Conservation (phyloP, 2,888 invertebrate genomes). For the Brassicogethes aeneus region DNA sequence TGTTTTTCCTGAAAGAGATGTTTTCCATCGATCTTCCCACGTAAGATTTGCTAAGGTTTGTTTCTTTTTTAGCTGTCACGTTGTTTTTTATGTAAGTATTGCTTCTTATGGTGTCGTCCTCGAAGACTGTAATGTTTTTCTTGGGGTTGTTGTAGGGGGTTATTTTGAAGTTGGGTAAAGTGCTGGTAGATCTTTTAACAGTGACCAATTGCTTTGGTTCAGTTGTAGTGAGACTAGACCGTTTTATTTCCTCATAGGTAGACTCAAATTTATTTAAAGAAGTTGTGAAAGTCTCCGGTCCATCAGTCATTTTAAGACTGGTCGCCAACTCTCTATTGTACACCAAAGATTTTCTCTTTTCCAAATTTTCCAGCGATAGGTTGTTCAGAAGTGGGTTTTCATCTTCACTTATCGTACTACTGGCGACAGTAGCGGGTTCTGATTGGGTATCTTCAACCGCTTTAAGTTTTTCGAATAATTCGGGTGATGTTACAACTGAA, state of each 20-base stretch:
- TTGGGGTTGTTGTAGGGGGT: slow-evolving; percentile 39
- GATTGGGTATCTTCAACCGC: slow-evolving; percentile 28
- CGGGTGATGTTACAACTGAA: slow-evolving; percentile 38
- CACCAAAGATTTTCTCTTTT: slow-evolving; percentile 37
- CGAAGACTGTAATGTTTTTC: slow-evolving; percentile 39
- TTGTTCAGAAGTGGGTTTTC: slow-evolving; percentile 32
- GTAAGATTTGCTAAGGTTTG: slow-evolving; percentile 12
- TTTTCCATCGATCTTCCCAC: slow-evolving; percentile 30
- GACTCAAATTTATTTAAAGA: slow-evolving; percentile 21
- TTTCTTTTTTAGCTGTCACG: slow-evolving; percentile 3
- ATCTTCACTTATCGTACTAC: slow-evolving; percentile 28
- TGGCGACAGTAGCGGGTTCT: slow-evolving; percentile 19
- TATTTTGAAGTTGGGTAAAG: slow-evolving; percentile 40
- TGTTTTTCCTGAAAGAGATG: slow-evolving; percentile 22
- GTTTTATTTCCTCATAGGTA: slow-evolving; percentile 21
- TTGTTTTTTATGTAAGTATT: slow-evolving; percentile 24
- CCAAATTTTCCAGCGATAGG: slow-evolving; percentile 36
- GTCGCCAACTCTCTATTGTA: slow-evolving; percentile 40
- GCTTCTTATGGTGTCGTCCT: slow-evolving; percentile 39
- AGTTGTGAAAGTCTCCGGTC: slow-evolving; percentile 21
- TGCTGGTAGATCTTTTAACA: slow-evolving; percentile 12
- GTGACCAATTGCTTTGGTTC: not conserved
- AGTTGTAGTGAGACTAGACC: slow-evolving; percentile 17
- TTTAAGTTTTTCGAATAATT: slow-evolving; percentile 36
- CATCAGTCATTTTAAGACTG: slow-evolving; percentile 35